A percentile compares a stretch with the other conserved stretches of the same genome.
These are phyloP conservation scores for Paraescarpia echinospica DNA, from an alignment of 1,140 invertebrate species.

Conservation along the genomic window DNA sequence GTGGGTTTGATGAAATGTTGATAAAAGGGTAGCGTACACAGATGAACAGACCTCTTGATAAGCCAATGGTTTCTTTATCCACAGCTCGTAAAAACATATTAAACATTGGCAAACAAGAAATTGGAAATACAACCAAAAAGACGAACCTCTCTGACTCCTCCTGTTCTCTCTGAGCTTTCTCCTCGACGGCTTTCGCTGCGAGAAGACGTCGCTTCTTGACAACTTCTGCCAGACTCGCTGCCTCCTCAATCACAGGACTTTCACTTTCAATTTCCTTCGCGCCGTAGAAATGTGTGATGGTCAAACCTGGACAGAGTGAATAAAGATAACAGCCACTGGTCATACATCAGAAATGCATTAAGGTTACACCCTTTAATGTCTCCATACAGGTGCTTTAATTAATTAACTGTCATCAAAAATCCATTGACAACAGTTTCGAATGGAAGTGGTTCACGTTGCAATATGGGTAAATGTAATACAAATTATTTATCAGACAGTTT, in stretches of 20 bases:
- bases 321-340: neutral
- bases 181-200: conserved; percentile 32
- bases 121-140: neutral
- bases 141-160: neutral
- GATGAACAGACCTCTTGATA: no score
- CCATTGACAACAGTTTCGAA: no score
- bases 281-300: conserved; percentile 48
- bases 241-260: conserved; percentile 28
- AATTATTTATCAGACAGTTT: no score
- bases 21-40: no score
- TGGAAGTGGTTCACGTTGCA: no score
- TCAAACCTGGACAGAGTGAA: conserved; percentile 28
- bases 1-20: no score
- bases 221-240: conserved; percentile 41
- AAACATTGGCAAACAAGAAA: no score
- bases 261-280: conserved; percentile 28
- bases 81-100: no score
- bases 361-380: neutral
- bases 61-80: no score
- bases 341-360: neutral
- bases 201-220: conserved; percentile 46
- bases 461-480: no score
- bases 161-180: neutral
- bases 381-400: no score
- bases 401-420: no score